Percentiles rank a stretch among this genome's conserved stretches.
These are phyloP conservation scores for Scrobipalpa costella DNA, from an alignment of 2,888 invertebrate species.

Conservation along the genomic window DNA sequence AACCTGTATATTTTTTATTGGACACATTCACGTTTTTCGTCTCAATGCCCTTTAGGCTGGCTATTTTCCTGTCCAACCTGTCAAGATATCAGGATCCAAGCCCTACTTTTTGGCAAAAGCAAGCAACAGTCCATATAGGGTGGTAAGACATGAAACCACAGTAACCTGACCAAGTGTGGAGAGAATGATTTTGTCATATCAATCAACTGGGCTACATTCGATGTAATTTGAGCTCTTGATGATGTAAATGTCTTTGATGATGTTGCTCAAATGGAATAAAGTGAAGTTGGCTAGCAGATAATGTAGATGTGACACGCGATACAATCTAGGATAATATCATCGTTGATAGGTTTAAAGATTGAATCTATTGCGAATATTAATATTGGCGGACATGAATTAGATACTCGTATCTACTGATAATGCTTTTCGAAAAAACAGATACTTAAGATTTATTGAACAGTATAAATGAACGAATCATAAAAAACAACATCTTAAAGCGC, in stretches of 20 bases:
- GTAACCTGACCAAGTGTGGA: slow-evolving; percentile 1
- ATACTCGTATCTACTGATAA: background rate
- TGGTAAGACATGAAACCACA: slow-evolving; percentile 3
- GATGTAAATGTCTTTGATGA: slow-evolving; percentile 11
- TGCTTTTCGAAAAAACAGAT: no score
- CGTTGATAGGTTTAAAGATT: background rate
- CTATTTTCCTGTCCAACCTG: slow-evolving; percentile 15
- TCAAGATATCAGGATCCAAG: slow-evolving; percentile 18
- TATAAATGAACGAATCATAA: no score
- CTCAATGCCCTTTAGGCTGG: slow-evolving; percentile 5
- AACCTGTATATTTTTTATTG: slow-evolving; percentile 12
- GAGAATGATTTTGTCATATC: slow-evolving; percentile 13
- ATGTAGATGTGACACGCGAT: background rate
- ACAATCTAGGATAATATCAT: background rate
- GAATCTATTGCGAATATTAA: background rate
- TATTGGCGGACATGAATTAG: background rate
- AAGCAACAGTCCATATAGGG: slow-evolving; percentile 8
- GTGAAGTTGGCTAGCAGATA: background rate
- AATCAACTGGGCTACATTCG: slow-evolving; percentile 1
- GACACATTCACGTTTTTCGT: slow-evolving; percentile 12
- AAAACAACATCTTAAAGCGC: background rate
- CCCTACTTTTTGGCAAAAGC: slow-evolving; percentile 14
- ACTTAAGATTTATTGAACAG: no score
- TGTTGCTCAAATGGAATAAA: background rate
- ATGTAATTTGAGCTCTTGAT: slow-evolving; percentile 8